phyloP scores from a whole-genome alignment of 1,140 invertebrate genomes.

The Tenebrio molitor region DNA sequence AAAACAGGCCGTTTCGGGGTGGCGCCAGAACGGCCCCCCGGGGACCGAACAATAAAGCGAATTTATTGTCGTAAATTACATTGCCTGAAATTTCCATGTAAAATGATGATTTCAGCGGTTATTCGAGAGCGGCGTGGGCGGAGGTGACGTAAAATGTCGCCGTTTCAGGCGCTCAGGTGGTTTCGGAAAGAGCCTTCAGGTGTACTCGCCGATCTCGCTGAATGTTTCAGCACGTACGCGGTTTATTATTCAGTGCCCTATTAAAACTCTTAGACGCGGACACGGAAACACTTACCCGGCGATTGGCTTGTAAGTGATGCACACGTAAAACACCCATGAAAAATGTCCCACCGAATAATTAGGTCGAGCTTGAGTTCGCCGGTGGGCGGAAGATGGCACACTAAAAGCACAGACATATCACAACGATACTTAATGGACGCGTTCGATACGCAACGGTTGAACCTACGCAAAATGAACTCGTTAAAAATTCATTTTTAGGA shows the following conservation, averaged over 20 bases:
- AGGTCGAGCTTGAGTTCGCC: neutral
- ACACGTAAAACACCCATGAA: conserved; percentile 12
- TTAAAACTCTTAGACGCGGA: conserved; percentile 37
- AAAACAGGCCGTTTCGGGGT: conserved; percentile 1
- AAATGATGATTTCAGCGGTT: conserved; percentile 37
- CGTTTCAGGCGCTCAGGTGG: conserved; percentile 36
- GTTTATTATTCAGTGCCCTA: conserved; percentile 40
- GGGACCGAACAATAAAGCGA: conserved; percentile 16
- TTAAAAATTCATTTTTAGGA: too few relatives aligned
- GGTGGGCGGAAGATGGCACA: neutral
- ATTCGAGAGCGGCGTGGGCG: neutral
- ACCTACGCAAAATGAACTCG: neutral
- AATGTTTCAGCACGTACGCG: conserved; percentile 42
- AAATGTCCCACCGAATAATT: neutral
- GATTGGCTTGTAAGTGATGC: conserved; percentile 9
- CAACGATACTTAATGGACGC: too few relatives aligned
- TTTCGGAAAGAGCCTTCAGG: conserved; percentile 14
- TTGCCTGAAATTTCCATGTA: conserved; percentile 30
- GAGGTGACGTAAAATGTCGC: conserved; percentile 29
- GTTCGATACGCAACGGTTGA: neutral
- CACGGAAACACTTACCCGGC: conserved; percentile 29
- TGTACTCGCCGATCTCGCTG: neutral
- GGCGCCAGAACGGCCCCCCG: neutral
- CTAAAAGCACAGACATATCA: too few relatives aligned
- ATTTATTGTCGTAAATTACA: conserved; percentile 27